Base-by-base conservation (phyloP, 1,140 invertebrate species). In the Meloidogyne floridensis region DNA sequence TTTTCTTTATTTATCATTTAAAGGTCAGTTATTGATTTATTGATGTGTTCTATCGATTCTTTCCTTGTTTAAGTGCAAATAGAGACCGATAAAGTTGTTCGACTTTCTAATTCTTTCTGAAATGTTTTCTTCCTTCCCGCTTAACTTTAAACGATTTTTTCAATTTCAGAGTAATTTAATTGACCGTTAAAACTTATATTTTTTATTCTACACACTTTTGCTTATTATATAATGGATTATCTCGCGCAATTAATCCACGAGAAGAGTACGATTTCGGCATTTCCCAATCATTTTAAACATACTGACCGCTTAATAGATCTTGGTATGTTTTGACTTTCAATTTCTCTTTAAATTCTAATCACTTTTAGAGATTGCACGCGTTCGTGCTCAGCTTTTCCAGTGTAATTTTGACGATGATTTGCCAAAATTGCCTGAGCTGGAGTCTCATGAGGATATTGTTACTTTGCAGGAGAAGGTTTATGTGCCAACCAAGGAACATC, bases 401-500 rank as follows among this genome's bases (percentile, higher is more conserved):
- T 96, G 97, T 91, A 96, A 96, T 93, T 95, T 95, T 80, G 94
- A 94, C 56, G 95, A 95, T 91, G 95, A 96, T 90, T 95, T 97
- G 90, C 95, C 96, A 47, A 92, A 94, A 80, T 92, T 99, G 87
- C 97, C 97, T 88, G 96, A 98, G 88, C 93, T 95, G 73, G 94
- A 95, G 51, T 65, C 84, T n/a, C 42, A 71, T 84, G 97, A 97
- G 65, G 93, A 95, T 86, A 92, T 95, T 85, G 94, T 95, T 81
- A 95, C 95, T 88, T 93, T 97, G 87, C 95, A 95, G 92, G 97
- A 99, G 93, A 99, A 99, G 93, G 95, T 99, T 87, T 99, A 96
- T 92, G 96, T 99, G 89, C 98, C 98, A 13, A 95, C 97, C 85
- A 98, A 98, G 93, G 96, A 98, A 91, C 95, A 98, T 92, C 98